Evolutionary conservation across 2,888 invertebrate species (phyloP).

Genomic region (Eupithecia dodoneata): DNA sequence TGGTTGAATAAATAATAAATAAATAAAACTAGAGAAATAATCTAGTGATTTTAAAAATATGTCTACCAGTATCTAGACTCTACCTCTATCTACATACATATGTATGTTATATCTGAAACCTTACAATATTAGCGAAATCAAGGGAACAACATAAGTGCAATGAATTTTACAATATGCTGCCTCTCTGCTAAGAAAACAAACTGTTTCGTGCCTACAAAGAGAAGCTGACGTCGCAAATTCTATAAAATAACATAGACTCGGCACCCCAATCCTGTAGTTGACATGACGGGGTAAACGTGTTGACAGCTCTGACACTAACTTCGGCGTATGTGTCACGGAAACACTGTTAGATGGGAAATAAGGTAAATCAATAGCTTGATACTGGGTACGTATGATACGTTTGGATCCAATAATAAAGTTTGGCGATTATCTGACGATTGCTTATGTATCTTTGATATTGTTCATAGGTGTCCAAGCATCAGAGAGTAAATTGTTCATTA

Average conservation of each 20-base stretch:
- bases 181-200: not conserved
- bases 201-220: not conserved
- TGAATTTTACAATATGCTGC: not conserved
- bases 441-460: not conserved
- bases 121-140: not conserved
- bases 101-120: not conserved
- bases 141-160: not conserved
- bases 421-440: not conserved
- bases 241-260: not conserved
- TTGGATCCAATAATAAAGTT: slow-evolving; percentile 19
- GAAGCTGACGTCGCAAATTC: not conserved
- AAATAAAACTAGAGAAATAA: too few species aligned
- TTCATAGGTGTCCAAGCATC: not conserved
- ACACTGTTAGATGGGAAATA: slow-evolving; percentile 16
- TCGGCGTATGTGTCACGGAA: slow-evolving; percentile 21
- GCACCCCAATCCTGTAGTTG: slow-evolving; percentile 28
- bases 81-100: too few species aligned
- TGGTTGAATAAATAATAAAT: too few species aligned
- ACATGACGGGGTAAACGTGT: slow-evolving; percentile 35
- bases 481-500: too few species aligned
- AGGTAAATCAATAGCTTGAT: not conserved
- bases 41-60: not conserved
- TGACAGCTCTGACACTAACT: slow-evolving; percentile 27
- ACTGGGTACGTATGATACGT: not conserved
- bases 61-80: not conserved